Percentiles rank a stretch among this genome's conserved stretches.
phyloP scores from a whole-genome alignment of 2,113 vertebrate genomes.

The Merops nubicus region DNA sequence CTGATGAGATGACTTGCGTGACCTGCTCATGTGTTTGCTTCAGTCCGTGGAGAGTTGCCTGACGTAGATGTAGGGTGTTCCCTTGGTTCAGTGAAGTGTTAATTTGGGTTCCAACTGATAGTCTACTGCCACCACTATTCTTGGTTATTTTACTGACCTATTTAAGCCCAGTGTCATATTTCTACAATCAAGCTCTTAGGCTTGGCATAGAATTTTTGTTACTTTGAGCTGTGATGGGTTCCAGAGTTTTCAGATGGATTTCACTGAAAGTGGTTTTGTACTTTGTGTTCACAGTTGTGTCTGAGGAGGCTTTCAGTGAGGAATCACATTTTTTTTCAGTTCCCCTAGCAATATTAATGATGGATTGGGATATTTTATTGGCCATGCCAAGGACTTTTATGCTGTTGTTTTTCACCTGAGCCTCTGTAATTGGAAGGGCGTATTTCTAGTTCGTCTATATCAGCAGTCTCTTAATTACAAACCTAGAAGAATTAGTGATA shows the following conservation, averaged over 20 bases:
- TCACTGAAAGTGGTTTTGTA: not conserved
- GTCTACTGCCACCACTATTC: not conserved
- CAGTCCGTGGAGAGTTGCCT: not conserved
- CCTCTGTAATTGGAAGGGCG: not conserved
- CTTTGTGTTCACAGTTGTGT: not conserved
- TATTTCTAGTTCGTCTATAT: not conserved
- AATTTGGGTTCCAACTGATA: not conserved
- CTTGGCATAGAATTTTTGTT: not conserved
- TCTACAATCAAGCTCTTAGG: constrained; percentile 6
- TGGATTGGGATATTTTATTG: not conserved
- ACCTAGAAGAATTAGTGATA: not conserved
- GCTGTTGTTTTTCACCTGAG: not conserved
- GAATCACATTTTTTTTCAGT: not conserved
- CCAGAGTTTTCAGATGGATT: not conserved
- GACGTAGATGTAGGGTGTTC: not conserved
- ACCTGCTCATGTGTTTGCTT: not conserved
- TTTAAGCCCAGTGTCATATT: not conserved
- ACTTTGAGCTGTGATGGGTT: not conserved
- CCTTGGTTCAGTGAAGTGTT: not conserved
- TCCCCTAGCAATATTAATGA: not conserved
- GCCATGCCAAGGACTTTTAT: not conserved
- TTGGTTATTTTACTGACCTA: not conserved
- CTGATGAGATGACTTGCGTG: not conserved
- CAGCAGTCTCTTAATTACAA: not conserved
- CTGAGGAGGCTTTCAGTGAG: not conserved